These are phyloP conservation scores for Bovichtus variegatus DNA, from an alignment of 2,797 vertebrate genomes.

Conservation along the genomic window DNA sequence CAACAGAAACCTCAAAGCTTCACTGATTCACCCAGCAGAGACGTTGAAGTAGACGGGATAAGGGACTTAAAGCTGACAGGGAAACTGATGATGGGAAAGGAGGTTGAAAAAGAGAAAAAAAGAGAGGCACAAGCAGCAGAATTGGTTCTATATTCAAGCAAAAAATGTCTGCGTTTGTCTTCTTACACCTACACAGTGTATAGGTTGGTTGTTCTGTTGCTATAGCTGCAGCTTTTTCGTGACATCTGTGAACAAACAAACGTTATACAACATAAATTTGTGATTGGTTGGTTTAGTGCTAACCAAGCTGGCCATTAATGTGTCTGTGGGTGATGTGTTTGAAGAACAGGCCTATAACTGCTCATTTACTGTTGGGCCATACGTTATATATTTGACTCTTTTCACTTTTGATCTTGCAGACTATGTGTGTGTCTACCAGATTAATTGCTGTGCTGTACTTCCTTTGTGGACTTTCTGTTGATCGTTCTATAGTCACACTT, in stretches of 20 bases:
- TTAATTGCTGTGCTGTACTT: neutral
- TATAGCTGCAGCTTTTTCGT: neutral
- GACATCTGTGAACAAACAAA: neutral
- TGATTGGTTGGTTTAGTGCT: neutral
- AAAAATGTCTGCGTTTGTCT: neutral
- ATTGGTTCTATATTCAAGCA: neutral
- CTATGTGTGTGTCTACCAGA: neutral
- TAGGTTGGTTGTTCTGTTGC: neutral
- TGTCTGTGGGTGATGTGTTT: neutral
- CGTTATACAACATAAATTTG: no score
- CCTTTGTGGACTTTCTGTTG: neutral
- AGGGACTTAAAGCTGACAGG: slow-evolving; percentile 34
- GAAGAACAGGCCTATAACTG: neutral
- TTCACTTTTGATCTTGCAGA: no score
- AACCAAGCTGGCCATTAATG: neutral
- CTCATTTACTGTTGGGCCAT: neutral
- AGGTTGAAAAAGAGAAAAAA: neutral
- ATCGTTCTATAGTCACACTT: neutral
- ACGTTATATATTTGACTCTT: neutral
- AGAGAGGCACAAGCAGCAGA: neutral
- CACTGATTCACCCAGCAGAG: slow-evolving; percentile 11
- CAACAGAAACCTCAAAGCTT: slow-evolving; percentile 46
- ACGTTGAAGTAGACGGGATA: slow-evolving; percentile 7
- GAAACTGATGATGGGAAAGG: neutral
- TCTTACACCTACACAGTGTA: neutral